Conservation (phyloP, 2,888 invertebrate species). For the Lithophane leautieri region DNA sequence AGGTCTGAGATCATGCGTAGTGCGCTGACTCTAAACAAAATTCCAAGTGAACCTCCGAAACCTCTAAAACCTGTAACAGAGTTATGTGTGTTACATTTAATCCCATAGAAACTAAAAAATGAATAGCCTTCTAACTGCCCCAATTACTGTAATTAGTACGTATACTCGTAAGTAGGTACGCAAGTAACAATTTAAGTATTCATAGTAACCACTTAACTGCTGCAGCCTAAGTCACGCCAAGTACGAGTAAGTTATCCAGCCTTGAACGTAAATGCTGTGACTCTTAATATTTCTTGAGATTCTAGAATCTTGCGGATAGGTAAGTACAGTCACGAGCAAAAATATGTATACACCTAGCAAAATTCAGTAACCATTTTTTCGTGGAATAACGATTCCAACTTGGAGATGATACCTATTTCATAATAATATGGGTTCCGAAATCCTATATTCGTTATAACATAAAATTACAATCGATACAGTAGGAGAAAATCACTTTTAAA, state of each 20-base stretch:
- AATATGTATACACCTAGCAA: no score
- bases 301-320: not conserved
- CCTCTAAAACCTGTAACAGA: conserved; percentile 4
- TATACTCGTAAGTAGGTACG: conserved; percentile 22
- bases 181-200: conserved; percentile 35
- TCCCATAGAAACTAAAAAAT: conserved; percentile 7
- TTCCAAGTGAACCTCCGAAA: not conserved
- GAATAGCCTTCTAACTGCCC: conserved; percentile 28
- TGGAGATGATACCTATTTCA: no score
- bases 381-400: no score
- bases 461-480: no score
- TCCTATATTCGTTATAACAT: no score
- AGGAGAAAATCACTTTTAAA: no score
- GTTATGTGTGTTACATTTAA: not conserved
- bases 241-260: conserved; percentile 31
- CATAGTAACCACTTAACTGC: conserved; percentile 42
- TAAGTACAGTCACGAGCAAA: no score
- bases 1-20: not conserved
- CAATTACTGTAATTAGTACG: conserved; percentile 26
- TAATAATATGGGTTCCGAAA: no score
- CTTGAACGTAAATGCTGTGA: conserved; percentile 35
- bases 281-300: conserved; percentile 15
- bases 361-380: no score
- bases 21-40: no score
- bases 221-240: conserved; percentile 51